Base-by-base conservation (phyloP, 2,797 vertebrate species). In the Amblyopsis hoosieri region DNA sequence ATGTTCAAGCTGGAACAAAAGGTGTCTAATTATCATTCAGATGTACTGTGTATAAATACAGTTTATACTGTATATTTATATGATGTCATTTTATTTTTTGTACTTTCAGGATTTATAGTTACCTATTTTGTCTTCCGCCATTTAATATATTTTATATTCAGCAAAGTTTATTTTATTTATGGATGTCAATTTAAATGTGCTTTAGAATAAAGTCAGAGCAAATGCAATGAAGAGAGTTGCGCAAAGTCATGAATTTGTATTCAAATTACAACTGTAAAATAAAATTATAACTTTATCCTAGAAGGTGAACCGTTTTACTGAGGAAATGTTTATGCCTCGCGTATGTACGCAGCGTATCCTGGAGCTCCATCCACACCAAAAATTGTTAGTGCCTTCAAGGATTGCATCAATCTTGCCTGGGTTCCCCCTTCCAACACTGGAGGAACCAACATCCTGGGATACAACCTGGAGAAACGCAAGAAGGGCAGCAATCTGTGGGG, bases 391-490 rank as follows among this genome's bases (percentile, higher is more conserved):
- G 89, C 93, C 74, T 94, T 89, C 73, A 96, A 87, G 71, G 62
- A 92, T 68, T 87, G 85, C 69, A 89, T 98, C 80, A 93, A 71
- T 1, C 86, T 98, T 45, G 64, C 91, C 5, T 98, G 96, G 97
- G 69, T 60, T 29, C 87, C 90, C 6, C 96, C 96, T 1, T 3
- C 60, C 12, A 88, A 92, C 67, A 92, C 91, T 0, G 94, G 95
- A 53, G 91, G 91, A 13, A 92, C 93, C 52, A 88, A 52, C 59
- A 92, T 97, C 74, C 62, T 93, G 59, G 96, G 96, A 45, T 98
- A 96, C 72, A 80, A 93, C 0, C 3, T 97, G 31, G 96, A 99
- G 69, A 98, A 95, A 74, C 92, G 95, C 78, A 96, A 96, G 86
- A 95, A 93, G 61, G 96, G 96, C 2, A 95, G 94, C 75, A 89